phyloP scores from a whole-genome alignment of 2,113 vertebrate species.

The Onychorhynchus coronatus region DNA sequence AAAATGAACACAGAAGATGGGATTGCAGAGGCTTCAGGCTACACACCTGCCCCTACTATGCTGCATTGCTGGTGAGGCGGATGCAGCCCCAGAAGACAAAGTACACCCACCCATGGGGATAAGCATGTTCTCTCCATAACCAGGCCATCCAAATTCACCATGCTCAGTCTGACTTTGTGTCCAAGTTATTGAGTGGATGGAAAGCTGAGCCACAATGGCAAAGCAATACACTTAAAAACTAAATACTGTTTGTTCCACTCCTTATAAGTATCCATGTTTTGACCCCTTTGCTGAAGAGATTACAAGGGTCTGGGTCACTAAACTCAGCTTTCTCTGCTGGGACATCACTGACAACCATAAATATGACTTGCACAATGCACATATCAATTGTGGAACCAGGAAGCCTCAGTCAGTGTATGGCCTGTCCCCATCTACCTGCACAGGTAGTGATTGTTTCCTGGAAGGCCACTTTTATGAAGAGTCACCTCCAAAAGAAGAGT shows the following conservation, averaged over 20 bases:
- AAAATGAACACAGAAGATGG: not conserved
- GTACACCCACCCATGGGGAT: too few species aligned
- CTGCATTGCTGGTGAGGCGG: not conserved
- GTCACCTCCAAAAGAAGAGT: not conserved
- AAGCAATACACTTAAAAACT: not conserved
- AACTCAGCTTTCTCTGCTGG: not conserved
- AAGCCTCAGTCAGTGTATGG: not conserved
- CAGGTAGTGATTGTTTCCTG: not conserved
- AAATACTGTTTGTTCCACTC: not conserved
- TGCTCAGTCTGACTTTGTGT: not conserved
- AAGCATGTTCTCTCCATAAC: not conserved
- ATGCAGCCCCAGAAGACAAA: not conserved
- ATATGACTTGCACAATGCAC: not conserved
- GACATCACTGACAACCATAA: not conserved
- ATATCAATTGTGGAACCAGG: not conserved
- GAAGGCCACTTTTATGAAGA: not conserved
- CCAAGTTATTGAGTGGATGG: not conserved
- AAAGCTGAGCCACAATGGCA: not conserved
- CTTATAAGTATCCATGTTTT: not conserved
- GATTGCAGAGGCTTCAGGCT: not conserved
- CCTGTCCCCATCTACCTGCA: too few species aligned
- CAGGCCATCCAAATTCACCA: not conserved
- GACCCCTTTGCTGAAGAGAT: not conserved
- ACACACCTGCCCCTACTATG: fast-evolving
- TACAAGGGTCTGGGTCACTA: not conserved